Conservation (phyloP, 2,888 invertebrate genomes). For the Oscheius sp. region DNA sequence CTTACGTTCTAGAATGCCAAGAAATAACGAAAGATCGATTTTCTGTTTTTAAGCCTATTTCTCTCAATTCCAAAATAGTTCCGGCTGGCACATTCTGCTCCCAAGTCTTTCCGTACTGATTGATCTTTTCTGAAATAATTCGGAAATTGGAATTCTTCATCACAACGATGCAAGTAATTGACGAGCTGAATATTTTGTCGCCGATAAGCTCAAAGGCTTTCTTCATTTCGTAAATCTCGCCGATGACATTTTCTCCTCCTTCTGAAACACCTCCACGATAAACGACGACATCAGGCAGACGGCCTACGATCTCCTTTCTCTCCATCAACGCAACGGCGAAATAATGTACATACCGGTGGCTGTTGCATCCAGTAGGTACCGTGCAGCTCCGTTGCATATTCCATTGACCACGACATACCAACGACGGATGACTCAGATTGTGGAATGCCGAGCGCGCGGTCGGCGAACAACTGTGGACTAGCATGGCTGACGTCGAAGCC, state of each 20-base stretch:
- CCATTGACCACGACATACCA: slow-evolving; percentile 27
- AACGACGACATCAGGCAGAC: slow-evolving; percentile 42
- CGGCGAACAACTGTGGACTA: slow-evolving; percentile 41
- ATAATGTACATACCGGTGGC: slow-evolving; percentile 29
- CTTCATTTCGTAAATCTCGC: slow-evolving; percentile 31
- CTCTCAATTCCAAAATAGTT: no score
- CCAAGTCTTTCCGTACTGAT: no score
- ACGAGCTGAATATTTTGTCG: slow-evolving; percentile 32
- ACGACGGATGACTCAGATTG: slow-evolving; percentile 46
- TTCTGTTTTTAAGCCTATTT: no score
- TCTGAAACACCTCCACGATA: slow-evolving; percentile 53
- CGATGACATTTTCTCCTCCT: slow-evolving; percentile 44
- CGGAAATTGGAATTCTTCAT: slow-evolving; percentile 49
- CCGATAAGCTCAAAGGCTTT: slow-evolving; percentile 28
- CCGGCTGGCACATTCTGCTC: no score
- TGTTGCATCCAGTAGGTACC: slow-evolving; percentile 35
- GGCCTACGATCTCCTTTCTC: slow-evolving; percentile 9
- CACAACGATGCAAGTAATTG: slow-evolving; percentile 41
- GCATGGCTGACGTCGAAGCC: slow-evolving; percentile 54
- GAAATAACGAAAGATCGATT: no score
- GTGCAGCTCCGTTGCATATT: not conserved
- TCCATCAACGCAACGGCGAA: slow-evolving; percentile 29
- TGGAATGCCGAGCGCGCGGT: slow-evolving; percentile 30
- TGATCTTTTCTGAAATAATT: slow-evolving; percentile 25
- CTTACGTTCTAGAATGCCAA: no score